A percentile compares a stretch with the other conserved stretches of the same genome.
Evolutionary conservation across 2,797 vertebrate genomes (phyloP).

Genomic region (Varecia variegata): DNA sequence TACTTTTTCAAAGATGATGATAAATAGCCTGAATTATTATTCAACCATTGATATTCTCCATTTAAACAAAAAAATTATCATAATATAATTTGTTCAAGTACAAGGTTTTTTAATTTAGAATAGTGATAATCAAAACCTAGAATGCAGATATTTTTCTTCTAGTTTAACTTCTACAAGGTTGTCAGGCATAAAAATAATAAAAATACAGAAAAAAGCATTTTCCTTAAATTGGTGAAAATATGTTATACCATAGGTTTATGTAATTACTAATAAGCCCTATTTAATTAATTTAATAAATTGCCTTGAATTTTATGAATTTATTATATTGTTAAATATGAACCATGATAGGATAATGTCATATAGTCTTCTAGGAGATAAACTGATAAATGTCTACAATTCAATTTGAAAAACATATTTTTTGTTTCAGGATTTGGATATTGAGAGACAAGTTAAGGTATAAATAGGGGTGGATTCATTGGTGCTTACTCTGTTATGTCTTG

Average conservation of each 20-base stretch:
- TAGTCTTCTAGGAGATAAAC: not conserved
- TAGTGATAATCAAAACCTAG: slow-evolving; percentile 58
- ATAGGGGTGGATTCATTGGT: not conserved
- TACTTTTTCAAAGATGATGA: slow-evolving; percentile 71
- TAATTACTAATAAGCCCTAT: not conserved
- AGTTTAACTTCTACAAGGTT: slow-evolving; percentile 46
- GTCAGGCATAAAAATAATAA: not conserved
- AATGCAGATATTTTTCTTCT: slow-evolving; percentile 50
- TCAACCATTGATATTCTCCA: slow-evolving; percentile 68
- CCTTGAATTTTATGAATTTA: not conserved
- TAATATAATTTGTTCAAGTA: slow-evolving; percentile 73
- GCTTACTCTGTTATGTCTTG: slow-evolving; percentile 39
- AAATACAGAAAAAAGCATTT: not conserved
- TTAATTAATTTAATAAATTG: not conserved
- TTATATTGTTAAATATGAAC: not conserved
- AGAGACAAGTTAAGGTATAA: not conserved
- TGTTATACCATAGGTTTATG: not conserved
- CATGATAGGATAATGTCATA: not conserved
- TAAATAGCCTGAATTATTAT: slow-evolving; percentile 76
- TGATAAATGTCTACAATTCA: not conserved
- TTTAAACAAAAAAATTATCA: slow-evolving; percentile 75
- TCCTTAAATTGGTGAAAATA: not conserved
- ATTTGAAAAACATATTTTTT: not conserved
- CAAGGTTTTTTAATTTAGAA: slow-evolving; percentile 72
- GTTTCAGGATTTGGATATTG: not conserved